Percentiles rank a stretch among this genome's conserved stretches.
phyloP scores from a whole-genome alignment of 2,797 vertebrate genomes.

The Tapera naevia region DNA sequence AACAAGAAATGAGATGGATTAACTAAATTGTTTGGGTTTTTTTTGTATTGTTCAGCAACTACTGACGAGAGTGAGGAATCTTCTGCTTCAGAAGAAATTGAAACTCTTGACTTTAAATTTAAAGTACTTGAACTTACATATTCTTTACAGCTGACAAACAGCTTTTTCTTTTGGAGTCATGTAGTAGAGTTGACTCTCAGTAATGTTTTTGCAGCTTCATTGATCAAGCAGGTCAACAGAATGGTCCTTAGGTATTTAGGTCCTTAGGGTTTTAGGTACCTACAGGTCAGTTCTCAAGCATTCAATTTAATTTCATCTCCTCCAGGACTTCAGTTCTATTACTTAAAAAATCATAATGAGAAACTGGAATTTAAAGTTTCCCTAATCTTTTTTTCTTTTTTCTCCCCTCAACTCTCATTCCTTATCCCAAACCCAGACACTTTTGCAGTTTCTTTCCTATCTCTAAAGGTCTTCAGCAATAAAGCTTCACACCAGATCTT shows the following conservation, averaged over 20 bases:
- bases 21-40: fast-evolving
- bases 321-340: neutral
- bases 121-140: neutral
- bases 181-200: neutral
- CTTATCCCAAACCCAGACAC: neutral
- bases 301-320: neutral
- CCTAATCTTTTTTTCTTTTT: too few species aligned
- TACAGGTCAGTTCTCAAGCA: neutral
- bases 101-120: neutral
- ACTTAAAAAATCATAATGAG: neutral
- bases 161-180: neutral
- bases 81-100: neutral
- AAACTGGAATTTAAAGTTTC: neutral
- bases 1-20: neutral
- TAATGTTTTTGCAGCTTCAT: neutral
- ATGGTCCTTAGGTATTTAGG: neutral
- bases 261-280: neutral
- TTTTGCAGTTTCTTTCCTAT: neutral
- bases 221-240: neutral
- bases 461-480: neutral
- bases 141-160: neutral
- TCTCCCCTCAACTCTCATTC: fast-evolving
- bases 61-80: neutral
- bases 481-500: neutral
- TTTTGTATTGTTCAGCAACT: neutral